Base-by-base conservation (phyloP, 1,140 invertebrate species). In the Zaprionus capensis region DNA sequence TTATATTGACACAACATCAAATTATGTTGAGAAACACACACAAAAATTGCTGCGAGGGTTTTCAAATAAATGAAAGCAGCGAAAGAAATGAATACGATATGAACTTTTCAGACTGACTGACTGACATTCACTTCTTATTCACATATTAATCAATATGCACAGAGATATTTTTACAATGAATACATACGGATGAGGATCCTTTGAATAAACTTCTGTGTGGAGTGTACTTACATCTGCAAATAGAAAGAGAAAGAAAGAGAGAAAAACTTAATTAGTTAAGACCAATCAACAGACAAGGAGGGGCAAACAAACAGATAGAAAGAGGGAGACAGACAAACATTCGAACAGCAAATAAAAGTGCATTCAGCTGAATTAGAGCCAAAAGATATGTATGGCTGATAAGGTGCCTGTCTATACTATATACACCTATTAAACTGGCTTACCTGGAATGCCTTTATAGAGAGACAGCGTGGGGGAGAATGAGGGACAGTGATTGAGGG, bases 231-330 rank as follows among this genome's bases (percentile, higher is more conserved):
- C 84, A 90, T 84, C 84, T 88, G 84, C 81, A 88, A 88, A 90
- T 84, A 88, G 63, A 87, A 34, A 57, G 36, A 65, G 56, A 61
- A 17, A 66, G 51, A 75, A 77, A 72, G 55, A 80, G 72, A 68
- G 68, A 17, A 69, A 88, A 90, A 90, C 85, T 81, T 88, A 88
- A 87, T 87, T 87, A 88, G 84, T 88, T 76, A 84, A 90, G 57
- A 76, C 67, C 84, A 81, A 78, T 69, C 78, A 84, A 81, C 75
- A 83, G 69, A 62, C 66, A 56, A 53, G 46, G 20, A 71, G 57
- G 41, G 20, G 15, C 17, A 55, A 72, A 62, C 36, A 38, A 38
- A 34, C 31, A 20, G 58, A 20, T 5, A n/a, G 64, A 34, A 17
- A 15, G 22, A 24, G 20, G 20, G 36, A 46, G 28, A 17, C 4